These are phyloP conservation scores for Chaitophorus viminalis DNA, from an alignment of 2,888 invertebrate species.

Conservation along the genomic window DNA sequence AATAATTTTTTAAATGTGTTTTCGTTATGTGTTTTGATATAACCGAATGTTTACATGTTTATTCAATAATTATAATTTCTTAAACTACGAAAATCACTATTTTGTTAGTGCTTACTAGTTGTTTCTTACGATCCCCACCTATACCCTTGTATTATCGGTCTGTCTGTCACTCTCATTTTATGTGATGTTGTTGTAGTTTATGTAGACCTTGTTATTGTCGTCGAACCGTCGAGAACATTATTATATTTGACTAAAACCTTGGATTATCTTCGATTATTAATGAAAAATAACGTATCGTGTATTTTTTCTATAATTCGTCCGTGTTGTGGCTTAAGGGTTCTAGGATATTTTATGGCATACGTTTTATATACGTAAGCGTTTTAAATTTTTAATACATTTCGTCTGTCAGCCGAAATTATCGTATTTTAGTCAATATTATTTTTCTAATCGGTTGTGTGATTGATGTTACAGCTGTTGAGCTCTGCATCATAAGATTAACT, in stretches of 20 bases:
- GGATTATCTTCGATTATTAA: conserved; percentile 21
- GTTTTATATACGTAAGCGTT: not conserved
- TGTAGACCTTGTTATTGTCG: not conserved
- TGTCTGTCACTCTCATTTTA: not conserved
- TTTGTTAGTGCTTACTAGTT: not conserved
- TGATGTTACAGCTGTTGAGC: too few relatives aligned
- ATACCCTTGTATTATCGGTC: not conserved
- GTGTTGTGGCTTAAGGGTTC: too few relatives aligned
- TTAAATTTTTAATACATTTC: not conserved
- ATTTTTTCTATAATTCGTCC: not conserved
- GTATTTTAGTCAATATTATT: not conserved
- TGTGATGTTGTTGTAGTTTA: not conserved
- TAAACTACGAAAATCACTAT: not conserved
- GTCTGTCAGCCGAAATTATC: not conserved
- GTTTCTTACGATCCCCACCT: not conserved
- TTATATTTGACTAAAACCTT: conserved; percentile 15
- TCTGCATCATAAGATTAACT: too few relatives aligned
- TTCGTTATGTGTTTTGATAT: not conserved
- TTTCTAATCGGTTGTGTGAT: too few relatives aligned
- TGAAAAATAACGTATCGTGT: not conserved
- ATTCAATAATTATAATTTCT: too few relatives aligned
- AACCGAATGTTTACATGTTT: not conserved
- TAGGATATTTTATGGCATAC: not conserved
- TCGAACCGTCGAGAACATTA: not conserved
- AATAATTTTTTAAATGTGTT: not conserved